phyloP scores from a whole-genome alignment of 2,888 invertebrate genomes.

The Clanis bilineata region DNA sequence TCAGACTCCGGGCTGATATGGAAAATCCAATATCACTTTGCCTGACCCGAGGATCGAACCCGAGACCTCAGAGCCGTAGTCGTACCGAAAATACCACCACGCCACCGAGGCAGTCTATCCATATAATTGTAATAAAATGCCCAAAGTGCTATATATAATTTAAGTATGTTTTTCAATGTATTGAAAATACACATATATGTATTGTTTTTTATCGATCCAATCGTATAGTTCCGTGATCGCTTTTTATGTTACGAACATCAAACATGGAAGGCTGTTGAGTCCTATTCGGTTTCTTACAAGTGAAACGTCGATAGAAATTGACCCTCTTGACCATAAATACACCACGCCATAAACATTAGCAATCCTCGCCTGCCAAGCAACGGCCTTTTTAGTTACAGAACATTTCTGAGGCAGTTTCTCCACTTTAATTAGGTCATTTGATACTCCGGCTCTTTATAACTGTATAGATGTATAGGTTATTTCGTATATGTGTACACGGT shows the following conservation, averaged over 20 bases:
- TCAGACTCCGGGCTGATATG: too few relatives aligned
- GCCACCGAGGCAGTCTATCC: too few relatives aligned
- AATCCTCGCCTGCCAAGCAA: neutral
- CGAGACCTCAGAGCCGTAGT: too few relatives aligned
- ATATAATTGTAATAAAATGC: too few relatives aligned
- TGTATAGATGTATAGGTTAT: neutral
- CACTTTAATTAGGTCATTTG: neutral
- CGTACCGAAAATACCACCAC: too few relatives aligned
- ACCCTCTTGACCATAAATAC: slow-evolving; percentile 9
- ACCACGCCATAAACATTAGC: neutral
- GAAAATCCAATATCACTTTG: too few relatives aligned
- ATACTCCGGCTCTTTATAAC: neutral
- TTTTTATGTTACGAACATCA: neutral
- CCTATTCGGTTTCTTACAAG: neutral
- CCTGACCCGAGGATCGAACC: too few relatives aligned
- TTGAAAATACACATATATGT: neutral
- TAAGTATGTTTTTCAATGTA: too few relatives aligned
- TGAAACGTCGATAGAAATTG: slow-evolving; percentile 6
- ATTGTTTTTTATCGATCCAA: neutral
- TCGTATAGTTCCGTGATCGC: neutral
- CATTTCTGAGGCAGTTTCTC: neutral
- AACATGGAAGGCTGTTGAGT: neutral
- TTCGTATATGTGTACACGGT: neutral
- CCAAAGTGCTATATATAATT: too few relatives aligned
- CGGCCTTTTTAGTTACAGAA: neutral